phyloP scores from a whole-genome alignment of 1,140 invertebrate species.

The Dreissena polymorpha region DNA sequence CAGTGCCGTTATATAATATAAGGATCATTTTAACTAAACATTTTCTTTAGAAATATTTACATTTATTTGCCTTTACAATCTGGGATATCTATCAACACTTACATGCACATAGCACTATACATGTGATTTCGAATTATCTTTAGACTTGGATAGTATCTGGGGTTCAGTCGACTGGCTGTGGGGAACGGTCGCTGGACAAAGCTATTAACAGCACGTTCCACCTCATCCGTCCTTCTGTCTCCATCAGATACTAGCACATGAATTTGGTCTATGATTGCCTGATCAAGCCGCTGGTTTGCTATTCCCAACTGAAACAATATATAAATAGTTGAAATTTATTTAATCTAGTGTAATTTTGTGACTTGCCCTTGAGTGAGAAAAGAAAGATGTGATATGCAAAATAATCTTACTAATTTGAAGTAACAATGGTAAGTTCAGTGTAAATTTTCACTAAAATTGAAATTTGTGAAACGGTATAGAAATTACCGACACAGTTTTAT shows the following conservation, averaged over 20 bases:
- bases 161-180: not conserved
- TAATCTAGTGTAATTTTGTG: no score
- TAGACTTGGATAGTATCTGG: not conserved
- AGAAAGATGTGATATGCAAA: no score
- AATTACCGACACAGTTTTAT: no score
- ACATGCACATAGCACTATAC: not conserved
- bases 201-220: slow-evolving; percentile 1
- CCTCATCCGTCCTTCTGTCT: not conserved
- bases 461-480: no score
- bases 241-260: not conserved
- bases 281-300: not conserved
- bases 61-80: not conserved
- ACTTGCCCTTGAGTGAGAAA: no score
- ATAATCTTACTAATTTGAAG: no score
- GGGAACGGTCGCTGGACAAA: not conserved
- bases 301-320: not conserved
- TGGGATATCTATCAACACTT: not conserved
- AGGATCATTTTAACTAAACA: not conserved
- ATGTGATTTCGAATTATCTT: slow-evolving; percentile 5
- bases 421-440: no score
- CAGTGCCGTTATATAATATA: not conserved
- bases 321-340: no score
- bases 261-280: slow-evolving; percentile 4
- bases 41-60: not conserved
- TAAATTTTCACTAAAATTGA: no score